Percentiles rank a stretch among this genome's conserved stretches.
phyloP scores from a whole-genome alignment of 2,797 vertebrate species.

The Cryptoprocta ferox region DNA sequence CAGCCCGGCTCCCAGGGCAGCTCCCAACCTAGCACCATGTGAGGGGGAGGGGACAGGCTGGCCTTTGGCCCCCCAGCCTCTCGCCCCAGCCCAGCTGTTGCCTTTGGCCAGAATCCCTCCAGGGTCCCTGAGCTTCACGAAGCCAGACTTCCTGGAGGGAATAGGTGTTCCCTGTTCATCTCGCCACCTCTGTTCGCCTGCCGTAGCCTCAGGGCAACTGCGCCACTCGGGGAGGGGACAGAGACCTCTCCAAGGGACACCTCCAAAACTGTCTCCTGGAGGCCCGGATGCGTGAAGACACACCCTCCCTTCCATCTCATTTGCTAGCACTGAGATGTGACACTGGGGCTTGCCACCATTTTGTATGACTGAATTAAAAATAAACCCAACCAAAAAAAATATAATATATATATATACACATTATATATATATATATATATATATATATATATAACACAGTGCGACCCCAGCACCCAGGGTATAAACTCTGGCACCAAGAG shows the following conservation, averaged over 20 bases:
- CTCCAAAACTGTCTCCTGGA: not conserved
- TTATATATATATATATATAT: constrained; percentile 69
- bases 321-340: constrained; percentile 30
- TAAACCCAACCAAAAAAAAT: constrained; percentile 82
- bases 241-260: not conserved
- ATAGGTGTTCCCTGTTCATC: not conserved
- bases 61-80: not conserved
- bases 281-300: not conserved
- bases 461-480: constrained; percentile 83
- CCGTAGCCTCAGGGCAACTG: not conserved
- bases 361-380: constrained; percentile 79
- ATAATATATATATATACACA: constrained; percentile 80
- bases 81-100: not conserved
- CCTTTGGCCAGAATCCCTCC: constrained; percentile 21
- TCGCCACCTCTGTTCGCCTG: not conserved
- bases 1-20: constrained; percentile 27
- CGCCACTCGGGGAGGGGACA: not conserved
- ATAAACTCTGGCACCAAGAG: constrained; percentile 87
- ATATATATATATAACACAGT: constrained; percentile 74
- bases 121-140: not conserved
- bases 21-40: constrained; percentile 76
- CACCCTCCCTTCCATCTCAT: not conserved
- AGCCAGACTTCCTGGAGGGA: constrained; percentile 31
- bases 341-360: constrained; percentile 60
- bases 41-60: not conserved